phyloP scores from a whole-genome alignment of 2,797 vertebrate genomes.

The Sebastes umbrosus region DNA sequence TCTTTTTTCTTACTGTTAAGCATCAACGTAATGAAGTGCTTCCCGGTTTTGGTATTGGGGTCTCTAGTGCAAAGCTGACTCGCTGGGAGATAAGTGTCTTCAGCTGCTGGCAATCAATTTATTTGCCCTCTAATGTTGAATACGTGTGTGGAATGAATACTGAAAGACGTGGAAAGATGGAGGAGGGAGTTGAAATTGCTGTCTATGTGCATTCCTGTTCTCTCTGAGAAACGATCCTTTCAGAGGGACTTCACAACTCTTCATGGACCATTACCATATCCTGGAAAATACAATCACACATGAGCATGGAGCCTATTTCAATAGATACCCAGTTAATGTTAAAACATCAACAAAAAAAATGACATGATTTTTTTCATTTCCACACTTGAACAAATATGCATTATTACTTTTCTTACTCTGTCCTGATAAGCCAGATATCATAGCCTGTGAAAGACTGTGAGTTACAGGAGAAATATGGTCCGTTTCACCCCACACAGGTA shows the following conservation, averaged over 20 bases:
- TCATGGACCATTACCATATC: constrained; percentile 71
- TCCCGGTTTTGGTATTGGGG: constrained; percentile 70
- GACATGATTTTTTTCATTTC: constrained; percentile 41
- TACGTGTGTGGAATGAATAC: constrained; percentile 69
- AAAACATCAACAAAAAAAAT: constrained; percentile 61
- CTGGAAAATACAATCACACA: constrained; percentile 70
- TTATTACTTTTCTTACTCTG: constrained; percentile 44
- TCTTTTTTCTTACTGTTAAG: constrained; percentile 63
- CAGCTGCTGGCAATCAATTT: constrained; percentile 80
- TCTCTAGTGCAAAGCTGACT: constrained; percentile 69
- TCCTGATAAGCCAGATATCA: constrained; percentile 26
- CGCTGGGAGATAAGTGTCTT: constrained; percentile 76
- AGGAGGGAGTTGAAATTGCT: constrained; percentile 53
- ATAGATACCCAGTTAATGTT: constrained; percentile 59
- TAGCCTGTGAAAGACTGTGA: background rate
- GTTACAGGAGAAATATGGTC: background rate
- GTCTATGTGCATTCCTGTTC: constrained; percentile 47
- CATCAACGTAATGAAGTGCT: constrained; percentile 73
- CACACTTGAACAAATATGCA: constrained; percentile 53
- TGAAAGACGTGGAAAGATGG: constrained; percentile 58
- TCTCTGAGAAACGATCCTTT: constrained; percentile 68
- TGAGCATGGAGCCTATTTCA: constrained; percentile 50
- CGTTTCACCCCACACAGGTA: background rate
- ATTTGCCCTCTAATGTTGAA: constrained; percentile 77
- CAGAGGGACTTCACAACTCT: constrained; percentile 63